Evolutionary conservation across 2,888 invertebrate species (phyloP).

Genomic region (Bedellia somnulentella): DNA sequence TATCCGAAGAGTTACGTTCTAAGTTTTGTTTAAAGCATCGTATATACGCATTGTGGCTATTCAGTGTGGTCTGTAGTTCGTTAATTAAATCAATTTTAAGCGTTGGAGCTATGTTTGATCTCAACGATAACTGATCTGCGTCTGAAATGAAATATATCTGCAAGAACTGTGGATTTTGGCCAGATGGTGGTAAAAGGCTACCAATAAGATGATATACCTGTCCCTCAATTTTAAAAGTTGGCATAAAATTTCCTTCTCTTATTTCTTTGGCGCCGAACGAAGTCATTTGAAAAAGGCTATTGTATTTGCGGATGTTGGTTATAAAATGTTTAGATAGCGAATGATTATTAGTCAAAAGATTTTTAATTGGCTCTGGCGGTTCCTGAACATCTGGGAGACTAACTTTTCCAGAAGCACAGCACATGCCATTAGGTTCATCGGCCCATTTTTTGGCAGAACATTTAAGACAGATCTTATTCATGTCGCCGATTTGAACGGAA

Average conservation of each 20-base stretch:
- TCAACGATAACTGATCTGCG: conserved; percentile 13
- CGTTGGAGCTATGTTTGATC: conserved; percentile 8
- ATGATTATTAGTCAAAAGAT: conserved; percentile 1
- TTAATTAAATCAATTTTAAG: conserved; percentile 9
- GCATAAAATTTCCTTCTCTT: conserved; percentile 12
- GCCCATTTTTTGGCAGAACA: conserved; percentile 11
- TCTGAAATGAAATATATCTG: conserved; percentile 18
- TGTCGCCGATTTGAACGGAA: conserved; percentile 12
- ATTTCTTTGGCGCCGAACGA: conserved; percentile 16
- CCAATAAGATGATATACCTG: conserved; percentile 13
- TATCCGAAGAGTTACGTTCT: conserved; percentile 6
- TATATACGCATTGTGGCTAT: conserved; percentile 6
- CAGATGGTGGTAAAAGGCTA: conserved; percentile 13
- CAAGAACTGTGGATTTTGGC: conserved; percentile 14
- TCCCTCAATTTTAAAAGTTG: conserved; percentile 13
- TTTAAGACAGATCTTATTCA: conserved; percentile 14
- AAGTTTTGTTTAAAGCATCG: conserved; percentile 9
- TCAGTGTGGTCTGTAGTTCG: conserved; percentile 8
- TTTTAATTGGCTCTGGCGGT: background rate
- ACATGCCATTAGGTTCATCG: conserved; percentile 1
- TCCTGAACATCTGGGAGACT: background rate
- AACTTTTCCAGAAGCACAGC: conserved; percentile 1
- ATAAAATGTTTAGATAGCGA: conserved; percentile 10
- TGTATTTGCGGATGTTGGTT: conserved; percentile 7
- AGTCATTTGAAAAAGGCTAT: conserved; percentile 14